Evolutionary conservation across 1,140 invertebrate genomes (phyloP).

Genomic region (Linepithema humile): DNA sequence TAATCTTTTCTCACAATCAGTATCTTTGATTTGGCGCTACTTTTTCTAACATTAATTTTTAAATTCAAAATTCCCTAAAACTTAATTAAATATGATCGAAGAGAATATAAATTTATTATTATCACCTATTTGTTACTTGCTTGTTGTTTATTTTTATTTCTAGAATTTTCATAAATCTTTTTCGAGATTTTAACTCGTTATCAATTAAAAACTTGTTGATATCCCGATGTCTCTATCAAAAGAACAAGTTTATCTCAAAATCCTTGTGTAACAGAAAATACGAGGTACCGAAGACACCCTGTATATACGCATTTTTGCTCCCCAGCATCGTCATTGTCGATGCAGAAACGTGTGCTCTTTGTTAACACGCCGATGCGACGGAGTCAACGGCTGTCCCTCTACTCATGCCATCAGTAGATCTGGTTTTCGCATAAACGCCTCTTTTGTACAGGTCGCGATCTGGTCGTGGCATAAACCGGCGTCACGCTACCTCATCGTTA

Average conservation of each 20-base stretch:
- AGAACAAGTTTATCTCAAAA: background rate
- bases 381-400: conserved; percentile 64
- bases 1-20: background rate
- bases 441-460: conserved; percentile 63
- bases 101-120: background rate
- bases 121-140: background rate
- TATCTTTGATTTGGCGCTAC: background rate
- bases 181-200: background rate
- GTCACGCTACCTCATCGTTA: conserved; percentile 55
- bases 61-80: background rate
- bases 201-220: background rate
- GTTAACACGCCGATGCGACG: conserved; percentile 53
- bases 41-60: background rate
- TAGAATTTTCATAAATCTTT: background rate
- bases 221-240: background rate
- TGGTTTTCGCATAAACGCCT: conserved; percentile 69
- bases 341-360: conserved; percentile 61
- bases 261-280: background rate
- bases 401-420: conserved; percentile 67
- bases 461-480: conserved; percentile 40
- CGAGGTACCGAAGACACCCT: background rate
- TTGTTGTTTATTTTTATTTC: background rate
- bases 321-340: conserved; percentile 63
- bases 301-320: background rate
- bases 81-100: too few species aligned